Evolutionary conservation across 1,140 invertebrate genomes (phyloP), one percentile per base, ranked within the genome.

Genomic region (Sesamia nonagrioides): DNA sequence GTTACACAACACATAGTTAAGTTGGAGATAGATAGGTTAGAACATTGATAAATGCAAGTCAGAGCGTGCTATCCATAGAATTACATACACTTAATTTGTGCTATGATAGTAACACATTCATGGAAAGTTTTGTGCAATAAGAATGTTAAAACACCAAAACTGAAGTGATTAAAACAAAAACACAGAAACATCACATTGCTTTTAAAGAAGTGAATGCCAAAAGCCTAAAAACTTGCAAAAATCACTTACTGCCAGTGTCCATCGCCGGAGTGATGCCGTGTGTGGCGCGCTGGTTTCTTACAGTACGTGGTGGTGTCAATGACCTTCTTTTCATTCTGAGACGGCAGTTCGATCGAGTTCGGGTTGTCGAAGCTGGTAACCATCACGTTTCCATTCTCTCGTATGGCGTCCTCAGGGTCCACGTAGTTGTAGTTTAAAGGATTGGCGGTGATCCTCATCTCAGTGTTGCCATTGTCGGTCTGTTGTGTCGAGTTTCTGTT

Each of bases 391-490:
- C 95, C 95, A 79, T 93, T 93, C 45, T 95, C 93, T 75, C 92
- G 81, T 73, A 95, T 93, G n/a, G 96, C 95, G 82, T 96, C 96
- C 73, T 97, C 96, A 0, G 96, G 95, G 80, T 97, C 96, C 75
- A 95, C 95, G 88, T 96, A 97, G 89, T 96, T 97, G 79, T 96
- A 94, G 83, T 96, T 96, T 52, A 97, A 94, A 6, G 97, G 97
- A 93, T 98, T 98, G 50, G 96, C 96, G 7, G 97, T 98, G 77
- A 98, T 97, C 60, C 97, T 95, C 89, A 98, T 97, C 81, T 93
- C 91, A 72, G 85, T 84, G 84, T 95, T 94, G 33, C 92, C 88
- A 42, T 92, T 92, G 73, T 95, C 91, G 11, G 74, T 37, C 0
- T 87, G 86, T 69, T 92, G 91, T 0, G 87, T 79, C 0, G 92